These are phyloP conservation scores for Paracyclopina nana DNA, from an alignment of 1,140 invertebrate species.

Conservation along the genomic window DNA sequence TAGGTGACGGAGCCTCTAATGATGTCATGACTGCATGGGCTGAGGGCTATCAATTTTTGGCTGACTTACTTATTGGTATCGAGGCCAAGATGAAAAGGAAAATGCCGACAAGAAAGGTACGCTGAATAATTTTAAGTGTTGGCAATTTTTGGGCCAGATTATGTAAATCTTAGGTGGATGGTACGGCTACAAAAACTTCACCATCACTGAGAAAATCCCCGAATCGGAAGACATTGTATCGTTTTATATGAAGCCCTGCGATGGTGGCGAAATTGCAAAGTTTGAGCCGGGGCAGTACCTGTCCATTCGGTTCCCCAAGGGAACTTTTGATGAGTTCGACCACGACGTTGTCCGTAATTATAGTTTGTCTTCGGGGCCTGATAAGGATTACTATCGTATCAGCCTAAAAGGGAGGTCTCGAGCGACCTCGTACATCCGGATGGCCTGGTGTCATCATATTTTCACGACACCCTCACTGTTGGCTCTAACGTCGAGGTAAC, in stretches of 20 bases:
- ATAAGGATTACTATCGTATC: background rate
- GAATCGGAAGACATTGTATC: background rate
- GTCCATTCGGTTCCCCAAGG: background rate
- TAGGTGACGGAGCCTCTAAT: background rate
- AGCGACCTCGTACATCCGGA: background rate
- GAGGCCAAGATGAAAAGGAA: background rate
- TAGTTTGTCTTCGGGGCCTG: background rate
- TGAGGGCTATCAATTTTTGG: background rate
- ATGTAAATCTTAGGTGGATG: background rate
- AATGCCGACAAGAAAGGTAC: background rate
- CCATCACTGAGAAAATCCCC: background rate
- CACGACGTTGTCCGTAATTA: background rate
- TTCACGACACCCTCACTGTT: background rate
- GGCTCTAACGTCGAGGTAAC: background rate
- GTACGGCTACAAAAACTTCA: background rate
- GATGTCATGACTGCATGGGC: background rate
- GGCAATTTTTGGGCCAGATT: background rate
- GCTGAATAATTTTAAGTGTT: background rate
- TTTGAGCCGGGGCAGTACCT: background rate
- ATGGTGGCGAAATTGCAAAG: background rate
- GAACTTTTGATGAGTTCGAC: background rate
- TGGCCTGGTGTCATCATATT: background rate
- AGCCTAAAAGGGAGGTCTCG: background rate
- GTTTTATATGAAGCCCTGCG: background rate
- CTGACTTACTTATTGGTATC: background rate